Percentiles rank a stretch among this genome's conserved stretches.
Evolutionary conservation across 2,888 invertebrate genomes (phyloP).

Genomic region (Bursaphelenchus okinawaensis): DNA sequence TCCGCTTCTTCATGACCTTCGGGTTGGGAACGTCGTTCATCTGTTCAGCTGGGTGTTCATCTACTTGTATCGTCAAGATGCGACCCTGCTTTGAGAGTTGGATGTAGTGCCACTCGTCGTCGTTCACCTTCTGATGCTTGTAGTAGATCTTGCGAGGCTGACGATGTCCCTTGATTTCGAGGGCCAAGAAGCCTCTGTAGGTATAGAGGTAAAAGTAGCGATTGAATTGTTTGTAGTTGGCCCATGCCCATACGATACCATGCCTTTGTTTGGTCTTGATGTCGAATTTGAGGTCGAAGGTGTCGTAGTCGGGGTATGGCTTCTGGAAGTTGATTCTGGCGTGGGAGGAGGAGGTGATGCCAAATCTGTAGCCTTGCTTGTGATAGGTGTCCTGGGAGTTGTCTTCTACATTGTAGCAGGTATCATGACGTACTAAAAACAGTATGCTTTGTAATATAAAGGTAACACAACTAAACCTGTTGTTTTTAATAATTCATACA

Average conservation of each 20-base stretch:
- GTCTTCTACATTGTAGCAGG: neutral
- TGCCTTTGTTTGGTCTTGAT: slow-evolving; percentile 37
- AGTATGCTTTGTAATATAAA: too few relatives aligned
- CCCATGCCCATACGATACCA: slow-evolving; percentile 55
- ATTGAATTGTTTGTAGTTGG: slow-evolving; percentile 50
- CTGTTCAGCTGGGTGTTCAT: slow-evolving; percentile 34
- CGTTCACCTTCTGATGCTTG: slow-evolving; percentile 36
- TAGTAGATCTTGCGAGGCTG: slow-evolving; percentile 38
- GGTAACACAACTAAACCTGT: too few relatives aligned
- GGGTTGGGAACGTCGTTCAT: slow-evolving; percentile 48
- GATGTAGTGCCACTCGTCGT: slow-evolving; percentile 52
- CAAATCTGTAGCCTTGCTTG: slow-evolving; percentile 27
- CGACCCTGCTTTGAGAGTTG: slow-evolving; percentile 33
- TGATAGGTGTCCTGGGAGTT: neutral
- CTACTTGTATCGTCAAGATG: slow-evolving; percentile 30
- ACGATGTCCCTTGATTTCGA: slow-evolving; percentile 47
- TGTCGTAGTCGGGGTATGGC: slow-evolving; percentile 49
- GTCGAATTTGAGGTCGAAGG: slow-evolving; percentile 39
- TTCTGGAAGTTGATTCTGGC: slow-evolving; percentile 46
- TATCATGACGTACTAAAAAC: neutral
- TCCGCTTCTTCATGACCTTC: slow-evolving; percentile 49
- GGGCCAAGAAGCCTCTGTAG: slow-evolving; percentile 44
- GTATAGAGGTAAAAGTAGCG: slow-evolving; percentile 48
- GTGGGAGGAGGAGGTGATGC: slow-evolving; percentile 36
- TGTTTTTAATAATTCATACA: too few relatives aligned